Percentiles rank a stretch among this genome's conserved stretches.
Evolutionary conservation across 2,888 invertebrate genomes (phyloP).

Genomic region (Trissolcus japonicus): DNA sequence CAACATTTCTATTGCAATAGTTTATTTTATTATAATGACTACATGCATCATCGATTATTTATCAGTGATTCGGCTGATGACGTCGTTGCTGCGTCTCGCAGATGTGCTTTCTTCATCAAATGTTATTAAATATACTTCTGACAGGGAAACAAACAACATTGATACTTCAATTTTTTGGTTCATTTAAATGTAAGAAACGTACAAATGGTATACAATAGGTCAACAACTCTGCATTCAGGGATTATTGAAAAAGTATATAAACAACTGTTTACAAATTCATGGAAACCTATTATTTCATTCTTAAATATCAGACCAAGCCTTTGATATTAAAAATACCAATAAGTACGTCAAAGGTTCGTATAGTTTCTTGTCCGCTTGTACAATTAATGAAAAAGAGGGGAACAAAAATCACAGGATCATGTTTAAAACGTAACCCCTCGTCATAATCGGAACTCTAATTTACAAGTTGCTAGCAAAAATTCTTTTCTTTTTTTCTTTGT

Average conservation of each 20-base stretch:
- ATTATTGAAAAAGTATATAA: slow-evolving; percentile 44
- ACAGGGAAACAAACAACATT: slow-evolving; percentile 38
- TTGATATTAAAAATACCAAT: slow-evolving; percentile 27
- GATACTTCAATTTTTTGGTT: slow-evolving; percentile 19
- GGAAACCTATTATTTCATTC: slow-evolving; percentile 7
- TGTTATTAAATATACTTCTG: slow-evolving; percentile 5
- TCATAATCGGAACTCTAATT: slow-evolving; percentile 33
- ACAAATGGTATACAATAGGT: slow-evolving; percentile 50
- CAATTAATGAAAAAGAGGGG: slow-evolving; percentile 33
- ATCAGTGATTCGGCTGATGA: slow-evolving; percentile 49
- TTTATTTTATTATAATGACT: slow-evolving; percentile 49
- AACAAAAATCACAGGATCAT: slow-evolving; percentile 5
- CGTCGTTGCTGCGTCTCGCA: slow-evolving; percentile 43
- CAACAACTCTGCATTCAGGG: slow-evolving; percentile 34
- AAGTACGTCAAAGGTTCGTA: slow-evolving; percentile 23
- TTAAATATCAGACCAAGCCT: slow-evolving; percentile 17
- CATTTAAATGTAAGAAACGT: slow-evolving; percentile 42
- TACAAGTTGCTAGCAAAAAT: slow-evolving; percentile 29
- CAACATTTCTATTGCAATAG: slow-evolving; percentile 39
- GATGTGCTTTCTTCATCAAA: slow-evolving; percentile 17
- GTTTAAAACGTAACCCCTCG: slow-evolving; percentile 8
- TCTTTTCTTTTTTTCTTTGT: slow-evolving; percentile 30
- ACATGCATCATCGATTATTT: slow-evolving; percentile 52
- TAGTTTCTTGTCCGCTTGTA: slow-evolving; percentile 7
- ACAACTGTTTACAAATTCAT: slow-evolving; percentile 35